These are phyloP conservation scores for Cynaeus angustus DNA, from an alignment of 2,888 invertebrate genomes.

Conservation along the genomic window DNA sequence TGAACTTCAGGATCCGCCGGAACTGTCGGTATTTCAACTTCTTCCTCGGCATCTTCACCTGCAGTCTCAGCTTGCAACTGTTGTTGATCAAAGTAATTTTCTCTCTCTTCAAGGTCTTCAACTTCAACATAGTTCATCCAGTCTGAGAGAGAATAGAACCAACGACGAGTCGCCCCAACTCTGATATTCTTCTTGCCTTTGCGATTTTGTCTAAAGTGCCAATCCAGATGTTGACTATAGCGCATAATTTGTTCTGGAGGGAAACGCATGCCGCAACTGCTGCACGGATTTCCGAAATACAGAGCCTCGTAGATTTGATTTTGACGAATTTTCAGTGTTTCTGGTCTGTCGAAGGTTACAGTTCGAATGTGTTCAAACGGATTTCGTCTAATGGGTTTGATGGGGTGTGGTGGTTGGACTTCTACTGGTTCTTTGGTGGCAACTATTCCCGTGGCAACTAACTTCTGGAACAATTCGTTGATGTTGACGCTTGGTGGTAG, in stretches of 20 bases:
- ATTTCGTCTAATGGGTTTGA: constrained; percentile 51
- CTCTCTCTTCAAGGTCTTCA: constrained; percentile 92
- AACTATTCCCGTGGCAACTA: constrained; percentile 90
- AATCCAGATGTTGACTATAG: constrained; percentile 97
- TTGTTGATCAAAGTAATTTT: constrained; percentile 89
- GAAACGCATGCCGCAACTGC: constrained; percentile 96
- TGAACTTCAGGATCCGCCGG: constrained; percentile 80
- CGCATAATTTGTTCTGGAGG: constrained; percentile 90
- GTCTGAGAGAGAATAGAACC: constrained; percentile 93
- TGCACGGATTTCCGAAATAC: constrained; percentile 96
- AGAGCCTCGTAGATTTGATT: constrained; percentile 80
- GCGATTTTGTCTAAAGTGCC: constrained; percentile 98
- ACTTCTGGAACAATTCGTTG: constrained; percentile 87
- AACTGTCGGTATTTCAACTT: constrained; percentile 80
- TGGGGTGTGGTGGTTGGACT: constrained; percentile 19
- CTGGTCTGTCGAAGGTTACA: constrained; percentile 80
- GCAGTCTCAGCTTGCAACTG: constrained; percentile 74
- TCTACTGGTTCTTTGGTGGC: constrained; percentile 59
- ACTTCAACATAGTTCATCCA: constrained; percentile 97
- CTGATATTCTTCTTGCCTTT: constrained; percentile 89
- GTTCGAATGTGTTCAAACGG: constrained; percentile 73
- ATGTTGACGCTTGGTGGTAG: constrained; percentile 77
- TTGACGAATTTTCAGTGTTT: constrained; percentile 85
- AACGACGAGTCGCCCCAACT: constrained; percentile 87
- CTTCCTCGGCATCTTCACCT: constrained; percentile 76